Percentiles rank a stretch among this genome's conserved stretches.
phyloP scores from a whole-genome alignment of 2,113 vertebrate species.

The Ondatra zibethicus region DNA sequence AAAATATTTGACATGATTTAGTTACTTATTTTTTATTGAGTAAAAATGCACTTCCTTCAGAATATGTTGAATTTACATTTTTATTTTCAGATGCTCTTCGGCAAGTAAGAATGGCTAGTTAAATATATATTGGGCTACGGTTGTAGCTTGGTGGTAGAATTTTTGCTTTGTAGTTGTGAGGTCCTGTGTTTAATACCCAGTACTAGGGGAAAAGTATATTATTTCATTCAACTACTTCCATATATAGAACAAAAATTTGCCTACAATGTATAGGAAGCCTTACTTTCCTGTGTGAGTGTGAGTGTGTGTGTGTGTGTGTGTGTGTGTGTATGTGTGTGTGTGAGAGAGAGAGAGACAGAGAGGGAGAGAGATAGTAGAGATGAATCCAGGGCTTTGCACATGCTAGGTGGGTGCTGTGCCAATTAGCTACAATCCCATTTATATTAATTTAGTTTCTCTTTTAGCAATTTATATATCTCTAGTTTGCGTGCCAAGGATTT shows the following conservation, averaged over 20 bases:
- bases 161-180: not conserved
- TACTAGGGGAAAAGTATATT: not conserved
- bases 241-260: constrained; percentile 48
- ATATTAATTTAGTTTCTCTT: constrained; percentile 42
- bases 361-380: not conserved
- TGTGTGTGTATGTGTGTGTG: not conserved
- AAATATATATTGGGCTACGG: not conserved
- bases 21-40: constrained; percentile 36
- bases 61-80: constrained; percentile 25
- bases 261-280: not conserved
- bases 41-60: constrained; percentile 46
- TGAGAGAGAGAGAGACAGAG: too few relatives aligned
- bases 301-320: not conserved
- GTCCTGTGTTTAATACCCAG: not conserved
- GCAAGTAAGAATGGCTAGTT: constrained; percentile 47
- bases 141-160: not conserved
- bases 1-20: constrained; percentile 31
- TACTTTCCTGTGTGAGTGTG: not conserved
- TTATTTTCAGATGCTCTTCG: constrained; percentile 43
- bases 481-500: constrained; percentile 28
- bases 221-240: constrained; percentile 14
- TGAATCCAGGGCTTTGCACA: not conserved
- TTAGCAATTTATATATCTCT: not conserved
- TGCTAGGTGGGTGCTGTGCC: not conserved
- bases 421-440: not conserved